Conservation (phyloP, 2,113 vertebrate genomes). For the Cynoglossus semilaevis region DNA sequence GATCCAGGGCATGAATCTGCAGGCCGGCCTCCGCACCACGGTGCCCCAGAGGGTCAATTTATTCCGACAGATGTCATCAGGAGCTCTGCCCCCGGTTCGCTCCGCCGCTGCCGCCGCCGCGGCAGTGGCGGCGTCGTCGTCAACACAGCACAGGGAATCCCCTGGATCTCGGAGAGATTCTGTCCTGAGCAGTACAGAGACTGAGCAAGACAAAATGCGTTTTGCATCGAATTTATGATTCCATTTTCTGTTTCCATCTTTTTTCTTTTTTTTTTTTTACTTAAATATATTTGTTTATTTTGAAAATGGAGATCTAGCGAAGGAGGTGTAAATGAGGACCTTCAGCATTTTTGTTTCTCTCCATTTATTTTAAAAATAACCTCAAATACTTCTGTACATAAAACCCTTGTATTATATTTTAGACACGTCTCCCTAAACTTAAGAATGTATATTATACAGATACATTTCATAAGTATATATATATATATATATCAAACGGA, state of each 20-base stretch:
- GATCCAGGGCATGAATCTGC: constrained; percentile 75
- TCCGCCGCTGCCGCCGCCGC: constrained; percentile 56
- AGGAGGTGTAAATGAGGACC: constrained; percentile 68
- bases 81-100: constrained; percentile 87
- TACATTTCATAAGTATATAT: constrained; percentile 48
- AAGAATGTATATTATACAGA: constrained; percentile 89
- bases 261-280: constrained; percentile 64
- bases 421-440: constrained; percentile 85
- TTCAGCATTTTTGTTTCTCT: constrained; percentile 78
- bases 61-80: constrained; percentile 96
- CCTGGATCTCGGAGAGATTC: constrained; percentile 81
- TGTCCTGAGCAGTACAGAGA: constrained; percentile 89
- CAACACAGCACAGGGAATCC: constrained; percentile 83
- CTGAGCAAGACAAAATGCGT: constrained; percentile 93
- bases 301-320: constrained; percentile 70
- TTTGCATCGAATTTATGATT: constrained; percentile 99
- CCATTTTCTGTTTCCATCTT: constrained; percentile 45
- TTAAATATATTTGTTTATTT: constrained; percentile 72
- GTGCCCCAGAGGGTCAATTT: constrained; percentile 88
- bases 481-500: not conserved
- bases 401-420: constrained; percentile 87
- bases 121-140: constrained; percentile 64
- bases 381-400: constrained; percentile 86
- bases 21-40: constrained; percentile 76
- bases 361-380: constrained; percentile 76